A percentile compares a stretch with the other conserved stretches of the same genome.
Evolutionary conservation across 1,140 invertebrate species (phyloP).

Genomic region (Leguminivora glycinivorella): DNA sequence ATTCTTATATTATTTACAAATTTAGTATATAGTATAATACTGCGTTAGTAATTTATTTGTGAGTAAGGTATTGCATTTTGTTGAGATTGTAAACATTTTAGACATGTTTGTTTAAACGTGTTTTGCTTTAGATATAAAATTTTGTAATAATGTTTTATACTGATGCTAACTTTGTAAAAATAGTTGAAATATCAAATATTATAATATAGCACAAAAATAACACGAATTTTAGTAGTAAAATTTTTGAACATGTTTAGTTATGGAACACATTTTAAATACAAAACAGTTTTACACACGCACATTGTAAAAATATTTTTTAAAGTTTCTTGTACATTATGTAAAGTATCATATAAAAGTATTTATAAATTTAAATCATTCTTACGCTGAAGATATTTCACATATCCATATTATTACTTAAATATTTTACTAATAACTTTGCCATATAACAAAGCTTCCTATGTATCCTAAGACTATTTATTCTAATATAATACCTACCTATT

Average conservation of each 20-base stretch:
- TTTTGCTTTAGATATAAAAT: constrained; percentile 58
- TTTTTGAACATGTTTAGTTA: constrained; percentile 19
- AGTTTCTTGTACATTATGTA: constrained; percentile 57
- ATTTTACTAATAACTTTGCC: constrained; percentile 23
- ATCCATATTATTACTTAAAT: constrained; percentile 11
- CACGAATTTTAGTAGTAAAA: constrained; percentile 12
- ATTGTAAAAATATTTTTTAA: constrained; percentile 25
- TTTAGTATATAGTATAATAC: constrained; percentile 50
- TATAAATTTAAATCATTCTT: constrained; percentile 24
- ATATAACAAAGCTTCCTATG: constrained; percentile 28
- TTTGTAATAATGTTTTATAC: constrained; percentile 38
- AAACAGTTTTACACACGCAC: constrained; percentile 1
- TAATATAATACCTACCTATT: constrained; percentile 19
- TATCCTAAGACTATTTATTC: constrained; percentile 26
- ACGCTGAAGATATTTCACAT: constrained; percentile 7
- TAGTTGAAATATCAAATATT: constrained; percentile 30
- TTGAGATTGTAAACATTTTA: constrained; percentile 59
- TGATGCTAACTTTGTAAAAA: constrained; percentile 35
- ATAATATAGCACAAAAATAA: constrained; percentile 13
- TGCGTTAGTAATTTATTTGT: constrained; percentile 68
- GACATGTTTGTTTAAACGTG: constrained; percentile 45
- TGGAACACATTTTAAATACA: background rate
- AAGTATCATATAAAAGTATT: constrained; percentile 41
- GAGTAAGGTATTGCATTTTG: constrained; percentile 67
- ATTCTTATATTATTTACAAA: constrained; percentile 65